These are phyloP conservation scores for Magallana gigas DNA, from an alignment of 1,140 invertebrate genomes.

Conservation along the genomic window DNA sequence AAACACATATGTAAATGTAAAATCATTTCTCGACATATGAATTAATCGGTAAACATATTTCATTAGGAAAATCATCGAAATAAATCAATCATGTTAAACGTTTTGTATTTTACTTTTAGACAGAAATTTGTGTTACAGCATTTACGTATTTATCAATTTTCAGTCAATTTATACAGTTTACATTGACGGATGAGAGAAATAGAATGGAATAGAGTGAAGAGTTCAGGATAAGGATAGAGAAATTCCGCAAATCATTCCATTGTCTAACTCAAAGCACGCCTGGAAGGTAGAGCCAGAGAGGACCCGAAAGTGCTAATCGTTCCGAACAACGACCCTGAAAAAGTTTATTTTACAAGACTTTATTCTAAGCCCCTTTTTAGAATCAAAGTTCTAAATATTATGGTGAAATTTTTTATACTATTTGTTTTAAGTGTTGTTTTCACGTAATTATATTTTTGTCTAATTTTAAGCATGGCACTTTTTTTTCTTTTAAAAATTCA, in stretches of 20 bases:
- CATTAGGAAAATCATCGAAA: too few relatives aligned
- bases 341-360: background rate
- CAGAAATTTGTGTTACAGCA: background rate
- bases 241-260: constrained; percentile 32
- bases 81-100: too few relatives aligned
- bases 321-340: constrained; percentile 30
- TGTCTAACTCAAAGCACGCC: constrained; percentile 5
- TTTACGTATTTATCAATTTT: constrained; percentile 41
- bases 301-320: constrained; percentile 35
- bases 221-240: constrained; percentile 35
- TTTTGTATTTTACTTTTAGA: too few relatives aligned
- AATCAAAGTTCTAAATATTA: too few relatives aligned
- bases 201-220: constrained; percentile 31
- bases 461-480: constrained; percentile 2
- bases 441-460: background rate
- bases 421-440: background rate
- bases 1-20: too few relatives aligned
- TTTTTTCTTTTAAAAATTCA: background rate
- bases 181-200: constrained; percentile 39
- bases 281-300: constrained; percentile 29
- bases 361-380: background rate
- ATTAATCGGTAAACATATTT: too few relatives aligned
- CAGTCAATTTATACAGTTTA: constrained; percentile 49
- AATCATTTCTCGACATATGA: too few relatives aligned
- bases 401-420: background rate